Evolutionary conservation across 2,113 vertebrate species (phyloP).

Genomic region (Syngnathoides biaculeatus): DNA sequence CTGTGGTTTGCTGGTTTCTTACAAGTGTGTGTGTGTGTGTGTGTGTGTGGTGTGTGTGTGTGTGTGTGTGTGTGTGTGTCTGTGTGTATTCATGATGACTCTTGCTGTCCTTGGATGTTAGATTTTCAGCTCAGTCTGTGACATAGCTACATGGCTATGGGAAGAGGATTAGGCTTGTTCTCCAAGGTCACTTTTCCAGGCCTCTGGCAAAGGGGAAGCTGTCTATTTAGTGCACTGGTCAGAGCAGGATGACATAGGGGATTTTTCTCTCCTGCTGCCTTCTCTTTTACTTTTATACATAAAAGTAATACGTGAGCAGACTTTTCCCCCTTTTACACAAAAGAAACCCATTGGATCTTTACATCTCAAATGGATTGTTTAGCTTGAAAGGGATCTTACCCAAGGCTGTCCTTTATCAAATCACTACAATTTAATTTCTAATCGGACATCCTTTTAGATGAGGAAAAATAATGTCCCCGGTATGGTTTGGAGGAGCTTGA

Average conservation of each 20-base stretch:
- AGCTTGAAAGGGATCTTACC: conserved; percentile 9
- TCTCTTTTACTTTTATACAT: conserved; percentile 32
- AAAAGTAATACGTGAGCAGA: conserved; percentile 16
- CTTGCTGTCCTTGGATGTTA: conserved; percentile 20
- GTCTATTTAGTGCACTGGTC: conserved; percentile 53
- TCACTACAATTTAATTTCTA: conserved; percentile 16
- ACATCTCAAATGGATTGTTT: conserved; percentile 7
- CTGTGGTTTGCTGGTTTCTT: conserved; percentile 29
- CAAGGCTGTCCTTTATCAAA: background rate
- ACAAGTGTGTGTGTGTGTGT: conserved; percentile 19
- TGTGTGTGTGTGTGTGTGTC: conserved; percentile 5
- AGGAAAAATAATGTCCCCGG: background rate
- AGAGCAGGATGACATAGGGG: conserved; percentile 39
- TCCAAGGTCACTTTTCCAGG: conserved; percentile 60
- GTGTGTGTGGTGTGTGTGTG: conserved; percentile 1
- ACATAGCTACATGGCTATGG: conserved; percentile 46
- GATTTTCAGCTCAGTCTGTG: conserved; percentile 31
- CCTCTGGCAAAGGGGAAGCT: conserved; percentile 47
- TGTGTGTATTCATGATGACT: conserved; percentile 23
- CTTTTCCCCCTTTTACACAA: conserved; percentile 1
- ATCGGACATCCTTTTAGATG: conserved; percentile 13
- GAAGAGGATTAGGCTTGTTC: conserved; percentile 49
- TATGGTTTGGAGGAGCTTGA: background rate
- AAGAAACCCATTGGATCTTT: conserved; percentile 5
- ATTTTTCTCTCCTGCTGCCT: conserved; percentile 10